Base-by-base conservation (phyloP, 1,140 invertebrate species). In the Drosophila santomea region DNA sequence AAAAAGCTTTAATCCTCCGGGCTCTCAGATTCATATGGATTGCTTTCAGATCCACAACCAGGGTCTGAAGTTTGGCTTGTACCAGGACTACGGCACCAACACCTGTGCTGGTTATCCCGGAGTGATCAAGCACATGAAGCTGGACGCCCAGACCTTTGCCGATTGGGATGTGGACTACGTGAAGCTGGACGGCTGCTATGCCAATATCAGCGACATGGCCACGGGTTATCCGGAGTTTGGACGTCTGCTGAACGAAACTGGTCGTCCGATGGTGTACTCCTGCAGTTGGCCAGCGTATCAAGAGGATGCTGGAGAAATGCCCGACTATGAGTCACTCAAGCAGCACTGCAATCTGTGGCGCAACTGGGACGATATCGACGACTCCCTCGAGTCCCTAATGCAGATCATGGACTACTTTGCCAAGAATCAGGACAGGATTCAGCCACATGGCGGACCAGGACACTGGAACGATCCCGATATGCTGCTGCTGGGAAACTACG, bases 381-480 rank as follows among this genome's bases (percentile, higher is more conserved):
- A 97, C 89, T 96, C 96, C 0, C 97, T 96, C 95, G 92, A 93
- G 1, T 96, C 95, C 47, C 92, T 97, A 3, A 93, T 93, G 7
- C 93, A 91, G 32, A 98, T 98, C 71, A 95, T 97, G 74, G 93
- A 96, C 71, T 97, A 95, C 93, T 98, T 97, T 91, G 96, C 94
- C 5, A 93, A 95, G 20, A 95, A 97, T 88, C 96, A 97, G 90
- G 95, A 95, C 38, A 93, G 94, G 60, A 93, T 97, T 58, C 94
- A 94, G 10, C 92, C 94, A 41, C 94, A 95, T 85, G 95, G 96
- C 44, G 97, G 96, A 12, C 97, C 97, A 0, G 97, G 97, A 5
- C 95, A 96, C 72, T 98, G 97, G 96, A 98, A 98, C 92, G 97
- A 98, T 93, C 97, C 97, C 1, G 97, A 98, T 91, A 97, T 97